A percentile compares a stretch with the other conserved stretches of the same genome.
Evolutionary conservation across 2,888 invertebrate species (phyloP).

Genomic region (Agrochola litura): DNA sequence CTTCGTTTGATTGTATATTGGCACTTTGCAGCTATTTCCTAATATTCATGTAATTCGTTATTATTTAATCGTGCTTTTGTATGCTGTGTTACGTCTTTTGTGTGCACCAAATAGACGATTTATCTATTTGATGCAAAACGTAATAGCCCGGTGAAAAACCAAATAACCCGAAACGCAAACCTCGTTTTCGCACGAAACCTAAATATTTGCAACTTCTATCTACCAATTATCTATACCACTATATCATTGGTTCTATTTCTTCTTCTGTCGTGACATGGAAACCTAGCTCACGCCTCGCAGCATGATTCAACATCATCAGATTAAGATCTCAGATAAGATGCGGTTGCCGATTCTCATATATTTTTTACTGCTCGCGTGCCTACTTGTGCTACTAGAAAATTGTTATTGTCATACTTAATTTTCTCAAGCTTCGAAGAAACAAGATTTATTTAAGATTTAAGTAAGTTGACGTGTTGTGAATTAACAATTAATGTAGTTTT

Average conservation of each 20-base stretch:
- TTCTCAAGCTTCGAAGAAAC: slow-evolving; percentile 41
- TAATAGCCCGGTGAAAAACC: not conserved
- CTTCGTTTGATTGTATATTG: too few relatives aligned
- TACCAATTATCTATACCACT: slow-evolving; percentile 6
- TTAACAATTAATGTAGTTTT: slow-evolving; percentile 8
- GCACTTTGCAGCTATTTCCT: too few relatives aligned
- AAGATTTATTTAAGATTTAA: slow-evolving; percentile 34
- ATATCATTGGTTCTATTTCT: not conserved
- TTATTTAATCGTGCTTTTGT: too few relatives aligned
- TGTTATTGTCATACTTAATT: slow-evolving; percentile 64
- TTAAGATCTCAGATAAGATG: slow-evolving; percentile 61
- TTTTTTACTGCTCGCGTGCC: slow-evolving; percentile 63
- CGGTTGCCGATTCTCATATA: slow-evolving; percentile 46
- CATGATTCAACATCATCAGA: slow-evolving; percentile 48
- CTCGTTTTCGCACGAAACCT: not conserved
- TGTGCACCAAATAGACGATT: too few relatives aligned
- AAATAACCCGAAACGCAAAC: not conserved
- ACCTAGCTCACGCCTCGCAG: slow-evolving; percentile 55
- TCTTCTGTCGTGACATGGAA: slow-evolving; percentile 46
- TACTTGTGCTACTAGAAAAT: slow-evolving; percentile 58
- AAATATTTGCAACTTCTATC: not conserved
- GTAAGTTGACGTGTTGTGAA: slow-evolving; percentile 37
- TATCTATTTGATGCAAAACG: not conserved
- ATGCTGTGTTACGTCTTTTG: too few relatives aligned
- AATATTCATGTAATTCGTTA: too few relatives aligned